Evolutionary conservation across 2,888 invertebrate species (phyloP), one percentile per base, ranked within the genome.

Genomic region (Scaeva pyrastri): DNA sequence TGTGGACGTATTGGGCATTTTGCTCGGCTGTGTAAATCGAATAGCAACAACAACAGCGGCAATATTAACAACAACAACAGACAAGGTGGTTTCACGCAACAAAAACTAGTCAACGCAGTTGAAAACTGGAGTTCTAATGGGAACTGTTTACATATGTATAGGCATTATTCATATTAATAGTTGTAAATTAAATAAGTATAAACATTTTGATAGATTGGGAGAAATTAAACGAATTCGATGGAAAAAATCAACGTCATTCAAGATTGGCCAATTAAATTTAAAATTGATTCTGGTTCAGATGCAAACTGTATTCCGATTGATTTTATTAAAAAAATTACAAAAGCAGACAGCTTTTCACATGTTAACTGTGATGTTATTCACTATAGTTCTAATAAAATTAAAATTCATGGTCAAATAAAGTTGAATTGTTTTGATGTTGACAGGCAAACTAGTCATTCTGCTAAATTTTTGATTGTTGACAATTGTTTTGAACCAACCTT

Each of bases 351-450:
- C 11, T 21, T 21, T 39, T 73, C 81, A 31, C 21, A 50, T 1
- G 50, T 50, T 19, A 43, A 43, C n/a, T 73, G 84, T 48, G 23
- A 39, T 52, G 82, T 87, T 5, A 78, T 62, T 7, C 78, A 88
- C 48, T 88, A 88, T 71, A 84, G 50, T 82, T 66, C 50, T 43
- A 88, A 87, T 74, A 77, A 74, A 84, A 56, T 88, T 11, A 62
- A 80, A 36, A 70, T 82, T 62, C 79, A 64, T 72, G 78, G 62
- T 21, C 16, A 7, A 3, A 39, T 76, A 16, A 23, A 68, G 1
- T 50, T 76, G 14, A 16, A 31, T 21, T 76, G 75, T 76, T 58
- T 76, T 48, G 68, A 76, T 76, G 31, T 26, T 12, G n/a, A 68
- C 19, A 41, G 3, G 45, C 55, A 6, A 66, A 56, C 23, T 31